Evolutionary conservation across 35 echinoderm and acorn worm species (phyloP), one percentile per base, ranked within the genome.

Genomic region (Acanthaster planci): DNA sequence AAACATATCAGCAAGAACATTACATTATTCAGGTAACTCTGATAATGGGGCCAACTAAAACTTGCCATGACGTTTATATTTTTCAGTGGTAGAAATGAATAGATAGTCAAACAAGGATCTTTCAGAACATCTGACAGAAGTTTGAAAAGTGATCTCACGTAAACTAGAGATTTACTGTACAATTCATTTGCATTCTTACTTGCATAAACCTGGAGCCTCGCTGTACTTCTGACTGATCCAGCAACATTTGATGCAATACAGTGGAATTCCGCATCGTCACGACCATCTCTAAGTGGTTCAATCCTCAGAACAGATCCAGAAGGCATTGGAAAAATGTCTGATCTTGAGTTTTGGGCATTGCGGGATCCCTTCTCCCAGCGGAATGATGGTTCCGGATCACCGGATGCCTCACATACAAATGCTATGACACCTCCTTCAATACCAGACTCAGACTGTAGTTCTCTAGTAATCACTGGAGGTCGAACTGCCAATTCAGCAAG

Each of bases 231-330:
- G 2, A 26, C 64, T 31, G 29, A 27, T 26, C 64, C 64, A 31
- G 64, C 64, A 14, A 72, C 9, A 26, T 72, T 72, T 10, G 64
- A 72, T 26, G 64, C 64, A 72, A 72, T 72, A 72, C 64, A 72
- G 29, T 72, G 64, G 30, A 72, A 72, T 16, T 72, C 64, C 10
- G 64, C 64, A 72, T 72, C 64, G 9, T 72, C 64, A 72, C 64
- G 64, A 31, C 23, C 64, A 72, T 72, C 64, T 72, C 34, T 72
- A 7, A 72, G 23, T 72, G 64, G 64, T 8, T 72, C 64, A 31
- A 72, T 72, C 30, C 64, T 72, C 64, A 72, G 34, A 72, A 72
- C 64, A 31, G 64, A 72, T 34, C 64, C 64, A 72, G 64, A 72
- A 34, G 64, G 29, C 64, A 72, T 72, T 12, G 26, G 26, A 72